Evolutionary conservation across 1,140 invertebrate species (phyloP), one percentile per base, ranked within the genome.

Genomic region (Dufourea novaeangliae): DNA sequence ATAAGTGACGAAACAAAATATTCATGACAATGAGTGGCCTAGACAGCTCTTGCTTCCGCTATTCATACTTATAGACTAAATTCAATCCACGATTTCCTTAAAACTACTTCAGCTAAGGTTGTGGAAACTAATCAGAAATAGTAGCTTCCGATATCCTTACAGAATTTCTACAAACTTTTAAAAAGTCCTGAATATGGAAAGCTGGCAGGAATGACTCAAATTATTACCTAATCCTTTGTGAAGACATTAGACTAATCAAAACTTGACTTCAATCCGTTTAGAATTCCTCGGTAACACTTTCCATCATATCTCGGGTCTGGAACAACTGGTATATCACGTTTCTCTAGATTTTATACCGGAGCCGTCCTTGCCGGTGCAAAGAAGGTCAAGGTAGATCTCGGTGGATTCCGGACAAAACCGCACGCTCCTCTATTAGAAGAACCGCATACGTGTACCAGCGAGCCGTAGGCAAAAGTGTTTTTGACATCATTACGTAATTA

Each of bases 241-340:
- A 44, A 44, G 17, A 3, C 6, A n/a, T 50, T n/a, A 17, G 20
- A 4, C 17, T 29, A 22, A 62, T 34, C 20, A 39, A 39, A 62
- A 41, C 0, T 22, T 8, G 8, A 3, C 27, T 10, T 4, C 46
- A 6, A 46, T 75, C 12, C 29, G 39, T 57, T 52, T 20, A 17
- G 17, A 67, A 79, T 63, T 79, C 29, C 34, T 63, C 17, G 22
- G 29, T 56, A 46, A 34, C 20, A 32, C 10, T 50, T 56, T 29
- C 10, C 2, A 37, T 44, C 29, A 37, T 5, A 22, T 25, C 29
- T 27, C 20, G 7, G 50, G 41, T 61, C 27, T 27, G 14, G 32
- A 59, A 32, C 44, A 79, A 64, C 46, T 27, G 12, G 56, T 66
- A 61, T 22, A 71, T 27, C 37, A 22, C 25, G 39, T 63, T 78